Base-by-base conservation (phyloP, 2,888 invertebrate species). In the Autographa gamma region DNA sequence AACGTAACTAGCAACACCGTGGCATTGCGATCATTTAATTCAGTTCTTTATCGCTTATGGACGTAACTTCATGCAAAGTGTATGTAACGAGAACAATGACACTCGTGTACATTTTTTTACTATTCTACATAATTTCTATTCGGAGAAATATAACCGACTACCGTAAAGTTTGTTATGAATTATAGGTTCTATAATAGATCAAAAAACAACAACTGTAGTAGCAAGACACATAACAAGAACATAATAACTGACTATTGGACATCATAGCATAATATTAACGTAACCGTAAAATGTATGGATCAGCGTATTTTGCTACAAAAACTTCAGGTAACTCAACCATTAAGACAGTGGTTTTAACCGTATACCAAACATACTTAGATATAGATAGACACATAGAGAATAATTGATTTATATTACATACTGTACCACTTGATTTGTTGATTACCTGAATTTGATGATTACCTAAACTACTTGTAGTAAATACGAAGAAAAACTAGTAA, bases 51-150 rank as follows among this genome's bases (percentile, higher is more conserved):
- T 69, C 73, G 65, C 31, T 52, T 13, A 31, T 14, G 31, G 43
- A 65, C 60, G 64, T 74, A 74, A 73, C 62, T 61, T n/a, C 34
- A 54, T 54, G 66, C 32, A 41, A 74, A 63, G 48, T 58, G 18
- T 48, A 63, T 43, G 58, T 63, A 59, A 64, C 34, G 31, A 59
- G 38, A 75, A 70, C 66, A 67, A 66, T 67, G 56, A 64, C 59
- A 38, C 41, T 34, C 59, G 31, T 54, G 25, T 14, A 52, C 11
- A 67, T 59, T 63, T 18, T 11, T 66, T 48, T n/a, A 1, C 6
- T 7, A 48, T 6, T n/a, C 6, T 6, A 6, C 2, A n/a, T 43
- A 16, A n/a, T 7, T 48, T 48, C 48, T 62, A 72, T 74, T 79
- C n/a, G 69, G 69, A 69, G 66, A 64, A 60, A 62, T 64, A 72